Evolutionary conservation across 2,797 vertebrate genomes (phyloP), one percentile per base, ranked within the genome.

Genomic region (Rhabdomys pumilio): DNA sequence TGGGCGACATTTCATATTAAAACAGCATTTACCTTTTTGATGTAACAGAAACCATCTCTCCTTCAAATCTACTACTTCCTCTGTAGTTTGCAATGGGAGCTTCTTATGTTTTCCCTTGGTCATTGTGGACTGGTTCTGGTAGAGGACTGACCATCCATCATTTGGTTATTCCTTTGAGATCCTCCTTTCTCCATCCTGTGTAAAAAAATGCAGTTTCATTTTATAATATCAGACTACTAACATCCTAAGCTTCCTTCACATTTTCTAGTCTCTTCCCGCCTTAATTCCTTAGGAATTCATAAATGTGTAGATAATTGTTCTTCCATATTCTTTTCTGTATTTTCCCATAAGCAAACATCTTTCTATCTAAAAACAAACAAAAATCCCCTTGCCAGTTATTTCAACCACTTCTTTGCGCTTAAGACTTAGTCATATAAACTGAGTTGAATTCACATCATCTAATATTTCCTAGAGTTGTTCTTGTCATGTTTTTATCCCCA

Each of bases 291-390:
- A 41, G 69, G 67, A 80, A 85, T 92, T 81, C 41, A 53, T 92
- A 93, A 93, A 38, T 89, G 91, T 77, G 4, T 26, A 34, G n/a
- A 63, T 90, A 19, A 93, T 95, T 94, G 89, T 89, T 72, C 44
- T n/a, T 69, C 65, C 26, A 87, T 94, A 38, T 44, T 77, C 65
- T 88, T 15, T 89, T 95, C 47, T 84, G n/a, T 47, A 44, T 81
- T 87, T 96, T 97, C 83, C 67, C 14, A 69, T 89, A 77, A 85
- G n/a, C 22, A 81, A 84, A 89, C 38, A 75, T 83, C 14, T 38
- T 92, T 17, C 85, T 90, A 5, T 90, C 38, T 90, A 85, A 67
- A 89, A 93, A 82, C 14, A 92, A 91, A 76, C 11, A 57, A 67
- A 34, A 79, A 90, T 2, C 3, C 20, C 10, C 22, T 50, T 83